Percentiles rank a stretch among this genome's conserved stretches.
Evolutionary conservation across 2,888 invertebrate species (phyloP).

Genomic region (Stenodema calcarata): DNA sequence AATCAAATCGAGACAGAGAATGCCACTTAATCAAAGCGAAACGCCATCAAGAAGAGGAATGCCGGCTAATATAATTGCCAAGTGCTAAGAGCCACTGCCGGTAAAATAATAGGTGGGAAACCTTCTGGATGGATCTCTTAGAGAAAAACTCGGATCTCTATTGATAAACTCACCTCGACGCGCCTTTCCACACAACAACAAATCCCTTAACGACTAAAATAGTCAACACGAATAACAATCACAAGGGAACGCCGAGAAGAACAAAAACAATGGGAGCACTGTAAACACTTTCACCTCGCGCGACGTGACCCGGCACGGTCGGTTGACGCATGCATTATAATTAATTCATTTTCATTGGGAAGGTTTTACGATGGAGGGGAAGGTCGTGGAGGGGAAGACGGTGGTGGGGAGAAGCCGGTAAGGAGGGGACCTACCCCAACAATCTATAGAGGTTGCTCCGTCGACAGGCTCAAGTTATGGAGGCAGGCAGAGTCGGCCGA

Average conservation of each 20-base stretch:
- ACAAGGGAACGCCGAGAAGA: neutral
- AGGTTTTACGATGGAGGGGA: neutral
- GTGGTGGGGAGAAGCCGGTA: neutral
- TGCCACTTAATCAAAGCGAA: no score
- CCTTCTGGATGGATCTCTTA: neutral
- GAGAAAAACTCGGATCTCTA: neutral
- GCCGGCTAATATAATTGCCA: neutral
- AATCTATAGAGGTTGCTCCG: neutral
- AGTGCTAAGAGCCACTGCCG: neutral
- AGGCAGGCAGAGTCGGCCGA: no score
- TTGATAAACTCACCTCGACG: neutral
- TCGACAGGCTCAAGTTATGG: no score
- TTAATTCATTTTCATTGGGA: conserved; percentile 46
- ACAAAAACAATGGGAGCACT: neutral
- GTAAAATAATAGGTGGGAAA: neutral
- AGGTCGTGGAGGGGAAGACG: conserved; percentile 12
- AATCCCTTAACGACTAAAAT: neutral
- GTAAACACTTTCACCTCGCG: conserved; percentile 44
- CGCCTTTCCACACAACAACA: neutral
- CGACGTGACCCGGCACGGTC: conserved; percentile 37
- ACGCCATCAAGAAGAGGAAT: neutral
- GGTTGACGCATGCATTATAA: conserved; percentile 48
- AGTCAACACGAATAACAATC: neutral
- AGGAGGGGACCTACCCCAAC: conserved; percentile 47
- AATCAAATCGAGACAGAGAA: no score